phyloP scores from a whole-genome alignment of 2,113 vertebrate species.

The Prunella fulvescens region DNA sequence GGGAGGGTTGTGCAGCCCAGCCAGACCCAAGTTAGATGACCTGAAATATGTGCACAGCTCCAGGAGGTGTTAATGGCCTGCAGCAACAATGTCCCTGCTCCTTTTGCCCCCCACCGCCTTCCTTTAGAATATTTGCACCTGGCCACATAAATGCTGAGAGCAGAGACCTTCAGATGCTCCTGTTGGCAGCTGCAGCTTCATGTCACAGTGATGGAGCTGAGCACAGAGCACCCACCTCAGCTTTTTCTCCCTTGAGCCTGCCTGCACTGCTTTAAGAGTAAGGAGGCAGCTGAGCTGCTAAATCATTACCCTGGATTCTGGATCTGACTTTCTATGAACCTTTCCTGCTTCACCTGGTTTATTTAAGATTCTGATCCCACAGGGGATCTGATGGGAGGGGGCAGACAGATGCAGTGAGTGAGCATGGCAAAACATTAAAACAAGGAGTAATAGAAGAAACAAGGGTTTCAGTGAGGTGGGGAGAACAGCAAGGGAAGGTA shows the following conservation, averaged over 20 bases:
- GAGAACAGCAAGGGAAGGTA: background rate
- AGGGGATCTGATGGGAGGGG: background rate
- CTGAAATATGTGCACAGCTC: background rate
- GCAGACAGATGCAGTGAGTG: rapidly evolving
- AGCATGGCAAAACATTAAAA: background rate
- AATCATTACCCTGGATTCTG: background rate
- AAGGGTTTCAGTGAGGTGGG: background rate
- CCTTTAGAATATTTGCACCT: background rate
- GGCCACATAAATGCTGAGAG: background rate
- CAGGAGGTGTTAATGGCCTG: background rate
- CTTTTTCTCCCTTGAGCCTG: background rate
- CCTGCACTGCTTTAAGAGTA: background rate
- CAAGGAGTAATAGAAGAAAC: background rate
- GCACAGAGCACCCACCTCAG: background rate
- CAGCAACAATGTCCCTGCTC: background rate
- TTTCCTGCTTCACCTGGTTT: background rate
- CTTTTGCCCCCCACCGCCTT: background rate
- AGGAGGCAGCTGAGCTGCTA: background rate
- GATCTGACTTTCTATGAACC: background rate
- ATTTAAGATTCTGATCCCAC: background rate
- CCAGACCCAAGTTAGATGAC: background rate
- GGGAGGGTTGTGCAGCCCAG: background rate
- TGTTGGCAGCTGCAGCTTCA: background rate
- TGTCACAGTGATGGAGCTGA: background rate
- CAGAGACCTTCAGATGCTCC: background rate